A percentile compares a stretch with the other conserved stretches of the same genome.
phyloP scores from a whole-genome alignment of 2,888 invertebrate genomes.

The Tetranychus truncatus region DNA sequence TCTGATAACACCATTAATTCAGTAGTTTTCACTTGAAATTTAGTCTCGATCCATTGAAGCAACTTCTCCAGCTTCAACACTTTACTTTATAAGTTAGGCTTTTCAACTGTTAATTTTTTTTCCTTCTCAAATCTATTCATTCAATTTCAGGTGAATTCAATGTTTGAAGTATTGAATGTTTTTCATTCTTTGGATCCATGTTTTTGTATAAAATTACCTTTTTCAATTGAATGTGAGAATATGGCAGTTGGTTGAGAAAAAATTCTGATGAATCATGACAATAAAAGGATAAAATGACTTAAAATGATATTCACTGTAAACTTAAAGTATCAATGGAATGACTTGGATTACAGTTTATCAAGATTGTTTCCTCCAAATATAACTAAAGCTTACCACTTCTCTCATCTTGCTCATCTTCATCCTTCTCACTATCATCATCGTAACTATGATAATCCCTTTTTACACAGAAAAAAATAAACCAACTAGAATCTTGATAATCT shows the following conservation, averaged over 20 bases:
- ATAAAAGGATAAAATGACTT: background rate
- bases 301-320: background rate
- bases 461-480: background rate
- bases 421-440: background rate
- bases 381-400: background rate
- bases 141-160: background rate
- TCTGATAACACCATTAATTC: too few relatives aligned
- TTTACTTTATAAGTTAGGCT: too few relatives aligned
- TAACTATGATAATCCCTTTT: background rate
- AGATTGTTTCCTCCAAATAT: background rate
- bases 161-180: too few relatives aligned
- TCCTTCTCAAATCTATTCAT: background rate
- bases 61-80: too few relatives aligned
- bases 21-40: too few relatives aligned
- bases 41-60: too few relatives aligned
- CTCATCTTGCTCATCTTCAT: background rate
- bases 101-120: too few relatives aligned
- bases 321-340: background rate
- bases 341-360: background rate
- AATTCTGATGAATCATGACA: background rate
- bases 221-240: too few relatives aligned
- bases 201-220: too few relatives aligned
- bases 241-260: background rate
- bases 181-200: too few relatives aligned
- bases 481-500: background rate